These are phyloP conservation scores for Sternarchorhynchus goeldii DNA, from an alignment of 2,797 vertebrate genomes.

Conservation along the genomic window DNA sequence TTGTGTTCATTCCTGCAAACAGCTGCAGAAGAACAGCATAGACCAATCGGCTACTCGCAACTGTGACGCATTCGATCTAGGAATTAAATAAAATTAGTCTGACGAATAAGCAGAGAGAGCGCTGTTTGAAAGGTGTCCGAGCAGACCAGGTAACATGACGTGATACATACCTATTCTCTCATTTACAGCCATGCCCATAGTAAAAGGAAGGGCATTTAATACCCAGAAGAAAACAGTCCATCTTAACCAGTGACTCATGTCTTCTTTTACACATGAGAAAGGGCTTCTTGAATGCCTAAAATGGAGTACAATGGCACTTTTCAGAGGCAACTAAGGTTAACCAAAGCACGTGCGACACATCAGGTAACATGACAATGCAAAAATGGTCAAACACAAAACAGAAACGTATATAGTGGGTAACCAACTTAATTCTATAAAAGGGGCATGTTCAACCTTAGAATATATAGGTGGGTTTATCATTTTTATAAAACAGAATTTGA, in stretches of 20 bases:
- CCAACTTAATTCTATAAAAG: too few relatives aligned
- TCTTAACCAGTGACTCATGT: slow-evolving; percentile 81
- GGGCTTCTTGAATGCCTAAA: slow-evolving; percentile 74
- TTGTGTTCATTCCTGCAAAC: slow-evolving; percentile 20
- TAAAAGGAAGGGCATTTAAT: slow-evolving; percentile 73
- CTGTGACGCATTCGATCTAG: slow-evolving; percentile 9
- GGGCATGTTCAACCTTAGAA: too few relatives aligned
- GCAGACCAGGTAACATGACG: slow-evolving; percentile 18
- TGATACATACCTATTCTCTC: slow-evolving; percentile 84
- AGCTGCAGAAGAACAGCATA: slow-evolving; percentile 15
- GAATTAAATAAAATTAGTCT: not conserved
- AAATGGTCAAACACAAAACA: not conserved
- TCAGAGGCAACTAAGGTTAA: slow-evolving; percentile 34
- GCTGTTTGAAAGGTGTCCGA: slow-evolving; percentile 1
- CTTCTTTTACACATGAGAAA: slow-evolving; percentile 74
- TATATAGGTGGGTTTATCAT: too few relatives aligned
- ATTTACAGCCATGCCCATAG: slow-evolving; percentile 79
- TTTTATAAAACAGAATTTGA: too few relatives aligned
- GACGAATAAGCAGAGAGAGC: slow-evolving; percentile 13
- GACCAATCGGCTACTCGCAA: slow-evolving; percentile 16
- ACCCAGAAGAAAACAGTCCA: slow-evolving; percentile 83
- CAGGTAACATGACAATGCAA: slow-evolving; percentile 14
- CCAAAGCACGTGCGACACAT: not conserved
- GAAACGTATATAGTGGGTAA: too few relatives aligned
- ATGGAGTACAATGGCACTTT: slow-evolving; percentile 63